A percentile compares a stretch with the other conserved stretches of the same genome.
Conservation (phyloP, 1,140 invertebrate genomes). For the Zelostemma sp. region DNA sequence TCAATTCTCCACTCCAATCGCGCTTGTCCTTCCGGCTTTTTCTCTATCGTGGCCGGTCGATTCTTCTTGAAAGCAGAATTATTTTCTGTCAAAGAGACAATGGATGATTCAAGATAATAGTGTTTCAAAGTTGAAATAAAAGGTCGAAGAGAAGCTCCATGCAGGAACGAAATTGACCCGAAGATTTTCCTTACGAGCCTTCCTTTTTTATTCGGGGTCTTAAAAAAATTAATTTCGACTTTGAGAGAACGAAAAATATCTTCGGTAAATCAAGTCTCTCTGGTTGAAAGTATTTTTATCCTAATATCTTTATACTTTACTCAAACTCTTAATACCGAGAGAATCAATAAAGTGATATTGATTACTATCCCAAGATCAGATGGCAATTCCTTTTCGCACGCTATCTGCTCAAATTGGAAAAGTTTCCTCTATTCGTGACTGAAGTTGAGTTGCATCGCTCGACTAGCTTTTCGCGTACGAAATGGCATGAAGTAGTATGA, state of each 20-base stretch:
- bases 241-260: not conserved
- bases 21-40: not conserved
- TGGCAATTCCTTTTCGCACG: conserved; percentile 52
- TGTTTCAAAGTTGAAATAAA: not conserved
- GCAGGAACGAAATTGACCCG: no score
- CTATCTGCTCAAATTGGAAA: conserved; percentile 60
- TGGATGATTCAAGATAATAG: not conserved
- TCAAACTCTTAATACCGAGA: conserved; percentile 16
- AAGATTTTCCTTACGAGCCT: no score
- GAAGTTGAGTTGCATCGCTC: conserved; percentile 20
- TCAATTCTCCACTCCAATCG: conserved; percentile 4
- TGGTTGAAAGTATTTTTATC: not conserved
- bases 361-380: conserved; percentile 46
- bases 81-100: not conserved
- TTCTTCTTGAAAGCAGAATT: conserved; percentile 7
- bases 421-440: conserved; percentile 50
- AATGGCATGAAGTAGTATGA: conserved; percentile 15
- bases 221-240: not conserved
- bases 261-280: not conserved
- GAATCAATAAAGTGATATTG: conserved; percentile 46
- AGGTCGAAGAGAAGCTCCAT: no score
- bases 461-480: conserved; percentile 22
- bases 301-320: not conserved
- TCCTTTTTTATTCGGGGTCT: not conserved
- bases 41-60: conserved; percentile 6